phyloP scores from a whole-genome alignment of 1,140 invertebrate species.

The Drosophila eugracilis region DNA sequence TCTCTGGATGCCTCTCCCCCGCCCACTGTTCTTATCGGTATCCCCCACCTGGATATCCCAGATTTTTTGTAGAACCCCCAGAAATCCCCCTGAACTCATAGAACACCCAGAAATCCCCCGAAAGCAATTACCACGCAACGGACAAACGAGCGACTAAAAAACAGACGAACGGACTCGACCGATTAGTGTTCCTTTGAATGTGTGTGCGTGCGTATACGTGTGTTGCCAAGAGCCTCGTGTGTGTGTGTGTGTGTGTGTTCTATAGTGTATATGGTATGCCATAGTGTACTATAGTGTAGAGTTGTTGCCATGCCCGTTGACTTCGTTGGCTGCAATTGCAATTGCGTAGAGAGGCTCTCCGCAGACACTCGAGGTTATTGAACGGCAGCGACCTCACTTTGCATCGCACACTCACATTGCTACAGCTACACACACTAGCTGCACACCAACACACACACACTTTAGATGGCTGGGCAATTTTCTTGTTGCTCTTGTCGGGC shows the following conservation, averaged over 20 bases:
- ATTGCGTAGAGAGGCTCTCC: slow-evolving; percentile 72
- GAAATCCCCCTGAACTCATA: neutral
- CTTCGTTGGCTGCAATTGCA: slow-evolving; percentile 57
- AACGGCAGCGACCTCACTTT: slow-evolving; percentile 84
- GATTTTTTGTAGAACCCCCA: neutral
- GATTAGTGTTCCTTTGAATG: slow-evolving; percentile 39
- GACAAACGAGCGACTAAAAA: slow-evolving; percentile 43
- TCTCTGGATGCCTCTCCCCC: neutral
- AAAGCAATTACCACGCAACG: slow-evolving; percentile 55
- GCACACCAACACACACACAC: slow-evolving; percentile 10
- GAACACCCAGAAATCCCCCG: neutral
- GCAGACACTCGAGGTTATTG: slow-evolving; percentile 80
- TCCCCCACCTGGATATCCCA: neutral
- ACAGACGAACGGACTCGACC: slow-evolving; percentile 57
- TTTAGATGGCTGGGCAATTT: slow-evolving; percentile 70
- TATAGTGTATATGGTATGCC: neutral
- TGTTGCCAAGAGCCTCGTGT: slow-evolving; percentile 29
- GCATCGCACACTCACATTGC: slow-evolving; percentile 55
- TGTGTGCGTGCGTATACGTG: slow-evolving; percentile 33
- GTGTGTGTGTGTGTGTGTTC: slow-evolving; percentile 5
- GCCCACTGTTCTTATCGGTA: no score
- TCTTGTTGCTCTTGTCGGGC: slow-evolving; percentile 71
- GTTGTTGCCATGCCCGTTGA: slow-evolving; percentile 69
- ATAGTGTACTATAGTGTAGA: slow-evolving; percentile 1
- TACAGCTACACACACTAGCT: neutral